Evolutionary conservation across 2,888 invertebrate genomes (phyloP), one percentile per base, ranked within the genome.

Genomic region (Cheilosia scutellata): DNA sequence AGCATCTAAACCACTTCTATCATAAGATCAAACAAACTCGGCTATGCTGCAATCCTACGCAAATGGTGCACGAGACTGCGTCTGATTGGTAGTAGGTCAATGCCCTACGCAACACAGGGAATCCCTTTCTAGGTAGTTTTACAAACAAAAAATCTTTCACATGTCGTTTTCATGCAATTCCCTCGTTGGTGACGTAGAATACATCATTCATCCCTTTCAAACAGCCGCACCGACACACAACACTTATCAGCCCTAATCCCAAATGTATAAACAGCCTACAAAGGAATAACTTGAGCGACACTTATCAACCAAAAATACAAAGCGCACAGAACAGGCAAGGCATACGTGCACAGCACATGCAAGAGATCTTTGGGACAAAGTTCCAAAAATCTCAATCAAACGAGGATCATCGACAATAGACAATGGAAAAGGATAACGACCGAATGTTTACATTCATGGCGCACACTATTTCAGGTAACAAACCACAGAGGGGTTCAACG

Each of bases 201-300:
- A 80, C 47, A 76, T 70, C 80, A 86, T 72, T 76, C 66, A 71
- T 44, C 68, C 74, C 25, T 63, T 76, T 60, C 49, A 7, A 58
- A 63, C 29, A 11, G 20, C 20, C 20, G 20, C 31, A 44, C 47
- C 20, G 58, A 65, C 66, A 80, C 66, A 60, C 71, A 86, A 80
- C 53, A 57, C 42, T 40, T 47, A 20, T 70, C 76, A 80, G 71
- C 76, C 84, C 53, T 51, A 86, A 76, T 72, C 25, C 49, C 29
- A 72, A 44, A 77, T 65, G 51, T 40, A 53, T 53, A 71, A 70
- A 70, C 79, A 66, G 27, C 25, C 51, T 13, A 82, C 76, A 86
- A 82, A 77, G 40, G 72, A 86, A 77, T 72, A 82, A 72, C 80
- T 80, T 80, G 68, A 60, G 80, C 33, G 66, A 70, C 57, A 86